Evolutionary conservation across 2,888 invertebrate species (phyloP).

Genomic region (Brachyptera putata): DNA sequence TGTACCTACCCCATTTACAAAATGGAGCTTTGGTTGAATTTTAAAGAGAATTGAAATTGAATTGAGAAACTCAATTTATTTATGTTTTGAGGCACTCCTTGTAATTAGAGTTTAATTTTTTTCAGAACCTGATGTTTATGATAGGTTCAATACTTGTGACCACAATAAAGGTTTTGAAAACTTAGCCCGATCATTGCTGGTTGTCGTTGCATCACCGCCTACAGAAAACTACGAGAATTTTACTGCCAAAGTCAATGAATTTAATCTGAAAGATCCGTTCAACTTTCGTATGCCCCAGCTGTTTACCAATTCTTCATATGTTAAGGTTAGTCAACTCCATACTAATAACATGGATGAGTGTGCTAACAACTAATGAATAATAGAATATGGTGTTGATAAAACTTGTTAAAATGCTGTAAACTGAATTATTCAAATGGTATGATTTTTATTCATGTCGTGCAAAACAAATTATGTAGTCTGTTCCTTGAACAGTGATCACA

Average conservation of each 20-base stretch:
- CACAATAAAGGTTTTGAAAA: constrained; percentile 1
- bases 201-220: constrained; percentile 86
- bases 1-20: no score
- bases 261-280: constrained; percentile 76
- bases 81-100: not conserved
- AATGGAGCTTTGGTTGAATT: no score
- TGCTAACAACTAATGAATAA: no score
- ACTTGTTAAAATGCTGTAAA: no score
- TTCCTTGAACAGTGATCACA: no score
- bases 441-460: no score
- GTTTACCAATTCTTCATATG: constrained; percentile 40
- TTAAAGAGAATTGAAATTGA: no score
- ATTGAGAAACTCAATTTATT: not conserved
- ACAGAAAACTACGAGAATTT: constrained; percentile 66
- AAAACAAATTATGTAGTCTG: no score
- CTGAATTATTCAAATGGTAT: no score
- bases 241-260: constrained; percentile 70
- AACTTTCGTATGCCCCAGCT: constrained; percentile 64
- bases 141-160: not conserved
- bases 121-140: constrained; percentile 9
- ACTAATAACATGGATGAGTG: no score
- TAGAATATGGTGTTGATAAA: no score
- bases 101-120: not conserved
- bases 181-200: constrained; percentile 64
- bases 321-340: constrained; percentile 14